Percentiles rank a stretch among this genome's conserved stretches.
These are phyloP conservation scores for Leucophenga montana DNA, from an alignment of 2,888 invertebrate species.

Conservation along the genomic window DNA sequence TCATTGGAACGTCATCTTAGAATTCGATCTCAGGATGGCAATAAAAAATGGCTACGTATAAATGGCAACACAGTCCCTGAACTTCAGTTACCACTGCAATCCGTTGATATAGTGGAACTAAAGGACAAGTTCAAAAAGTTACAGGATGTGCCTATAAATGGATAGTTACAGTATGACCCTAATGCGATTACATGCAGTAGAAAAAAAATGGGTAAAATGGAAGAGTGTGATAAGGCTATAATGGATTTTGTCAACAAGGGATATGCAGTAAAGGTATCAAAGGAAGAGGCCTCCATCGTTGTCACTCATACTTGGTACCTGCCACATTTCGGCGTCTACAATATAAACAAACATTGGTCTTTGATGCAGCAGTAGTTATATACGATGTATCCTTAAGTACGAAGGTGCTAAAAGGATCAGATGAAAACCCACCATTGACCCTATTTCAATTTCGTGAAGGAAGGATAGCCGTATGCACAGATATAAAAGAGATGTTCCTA, in stretches of 20 bases:
- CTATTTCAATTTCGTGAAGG: conserved; percentile 21
- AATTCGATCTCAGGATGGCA: background rate
- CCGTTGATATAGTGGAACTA: too few species aligned
- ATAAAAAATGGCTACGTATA: too few species aligned
- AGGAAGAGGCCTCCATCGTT: background rate
- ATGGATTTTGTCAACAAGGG: conserved; percentile 21
- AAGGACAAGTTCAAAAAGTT: too few species aligned
- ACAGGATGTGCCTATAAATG: too few species aligned
- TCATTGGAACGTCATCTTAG: too few species aligned
- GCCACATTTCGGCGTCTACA: background rate
- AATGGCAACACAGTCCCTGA: background rate
- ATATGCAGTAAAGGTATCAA: conserved; percentile 6
- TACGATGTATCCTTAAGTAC: conserved; percentile 1
- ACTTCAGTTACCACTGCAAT: background rate
- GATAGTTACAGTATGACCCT: too few species aligned
- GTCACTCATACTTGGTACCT: conserved; percentile 11
- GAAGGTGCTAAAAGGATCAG: conserved; percentile 23
- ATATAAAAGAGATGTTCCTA: background rate
- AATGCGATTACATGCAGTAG: too few species aligned
- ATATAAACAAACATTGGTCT: background rate
- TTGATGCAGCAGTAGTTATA: background rate
- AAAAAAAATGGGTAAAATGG: too few species aligned
- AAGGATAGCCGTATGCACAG: conserved; percentile 12
- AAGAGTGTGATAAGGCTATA: background rate
- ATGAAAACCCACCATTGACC: conserved; percentile 23